phyloP scores from a whole-genome alignment of 2,113 vertebrate genomes.

The Herpetotheres cachinnans region DNA sequence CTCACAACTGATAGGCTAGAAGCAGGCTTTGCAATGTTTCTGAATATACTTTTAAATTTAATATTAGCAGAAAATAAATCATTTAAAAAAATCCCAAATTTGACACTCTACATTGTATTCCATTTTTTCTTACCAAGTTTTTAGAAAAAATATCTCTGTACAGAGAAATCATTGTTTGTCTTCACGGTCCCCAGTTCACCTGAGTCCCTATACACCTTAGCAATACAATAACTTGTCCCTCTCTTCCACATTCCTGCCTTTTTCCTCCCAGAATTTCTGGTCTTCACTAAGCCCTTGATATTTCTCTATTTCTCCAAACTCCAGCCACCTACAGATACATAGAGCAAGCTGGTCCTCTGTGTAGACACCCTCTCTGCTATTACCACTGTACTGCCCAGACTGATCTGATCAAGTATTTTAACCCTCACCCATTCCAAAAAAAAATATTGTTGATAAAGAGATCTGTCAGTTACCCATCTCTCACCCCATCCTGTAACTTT shows the following conservation, averaged over 20 bases:
- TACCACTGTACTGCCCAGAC: not conserved
- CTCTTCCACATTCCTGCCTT: not conserved
- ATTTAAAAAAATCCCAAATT: not conserved
- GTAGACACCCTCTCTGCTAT: not conserved
- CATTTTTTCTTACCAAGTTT: not conserved
- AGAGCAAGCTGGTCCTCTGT: not conserved
- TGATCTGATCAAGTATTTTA: not conserved
- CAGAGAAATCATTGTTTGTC: not conserved
- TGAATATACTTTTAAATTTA: not conserved
- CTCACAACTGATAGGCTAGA: not conserved
- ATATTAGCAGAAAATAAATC: not conserved
- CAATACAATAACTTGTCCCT: not conserved
- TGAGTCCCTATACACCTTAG: not conserved
- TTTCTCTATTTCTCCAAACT: not conserved
- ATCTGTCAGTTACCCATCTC: not conserved
- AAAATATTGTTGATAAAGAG: not conserved
- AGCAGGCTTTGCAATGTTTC: not conserved
- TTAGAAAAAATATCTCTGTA: not conserved
- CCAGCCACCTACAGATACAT: not conserved
- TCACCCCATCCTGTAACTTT: not conserved
- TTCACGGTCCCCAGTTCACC: not conserved
- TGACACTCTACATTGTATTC: not conserved
- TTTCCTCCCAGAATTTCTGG: not conserved
- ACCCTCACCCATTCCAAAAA: not conserved
- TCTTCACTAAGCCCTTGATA: not conserved